phyloP scores from a whole-genome alignment of 2,888 invertebrate genomes.

The Eupithecia exiguata region DNA sequence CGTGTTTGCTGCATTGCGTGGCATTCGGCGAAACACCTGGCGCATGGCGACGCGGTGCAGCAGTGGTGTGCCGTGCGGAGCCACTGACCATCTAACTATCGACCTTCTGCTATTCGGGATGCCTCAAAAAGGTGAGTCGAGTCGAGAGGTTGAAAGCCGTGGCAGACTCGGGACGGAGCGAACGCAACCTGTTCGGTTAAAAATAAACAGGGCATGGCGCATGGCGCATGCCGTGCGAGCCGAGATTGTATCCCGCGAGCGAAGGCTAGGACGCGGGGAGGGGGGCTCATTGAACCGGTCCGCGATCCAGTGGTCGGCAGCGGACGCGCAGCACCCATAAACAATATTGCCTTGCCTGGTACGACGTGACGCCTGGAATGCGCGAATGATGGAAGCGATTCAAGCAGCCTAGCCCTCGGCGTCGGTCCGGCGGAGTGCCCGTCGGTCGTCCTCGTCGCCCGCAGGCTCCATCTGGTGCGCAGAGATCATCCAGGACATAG shows the following conservation, averaged over 20 bases:
- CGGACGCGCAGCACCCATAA: constrained; percentile 29
- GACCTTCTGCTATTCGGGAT: constrained; percentile 25
- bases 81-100: constrained; percentile 37
- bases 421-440: neutral
- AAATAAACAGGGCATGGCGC: constrained; percentile 59
- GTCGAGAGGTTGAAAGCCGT: constrained; percentile 33
- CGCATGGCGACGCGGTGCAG: neutral
- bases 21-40: too few relatives aligned
- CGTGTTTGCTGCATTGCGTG: neutral
- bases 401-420: neutral
- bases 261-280: constrained; percentile 11
- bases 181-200: constrained; percentile 68
- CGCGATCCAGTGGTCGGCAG: constrained; percentile 36
- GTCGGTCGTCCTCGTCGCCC: too few relatives aligned
- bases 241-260: constrained; percentile 52
- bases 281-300: constrained; percentile 35
- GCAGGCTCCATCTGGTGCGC: too few relatives aligned
- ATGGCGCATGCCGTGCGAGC: constrained; percentile 38
- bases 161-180: constrained; percentile 49
- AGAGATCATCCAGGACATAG: too few relatives aligned
- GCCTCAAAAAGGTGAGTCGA: constrained; percentile 26
- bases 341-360: neutral
- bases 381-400: neutral
- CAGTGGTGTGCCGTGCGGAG: neutral
- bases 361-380: neutral